These are phyloP conservation scores for Pocillopora damicornis DNA, from an alignment of 64 coral and sea anemone genomes.

Conservation along the genomic window DNA sequence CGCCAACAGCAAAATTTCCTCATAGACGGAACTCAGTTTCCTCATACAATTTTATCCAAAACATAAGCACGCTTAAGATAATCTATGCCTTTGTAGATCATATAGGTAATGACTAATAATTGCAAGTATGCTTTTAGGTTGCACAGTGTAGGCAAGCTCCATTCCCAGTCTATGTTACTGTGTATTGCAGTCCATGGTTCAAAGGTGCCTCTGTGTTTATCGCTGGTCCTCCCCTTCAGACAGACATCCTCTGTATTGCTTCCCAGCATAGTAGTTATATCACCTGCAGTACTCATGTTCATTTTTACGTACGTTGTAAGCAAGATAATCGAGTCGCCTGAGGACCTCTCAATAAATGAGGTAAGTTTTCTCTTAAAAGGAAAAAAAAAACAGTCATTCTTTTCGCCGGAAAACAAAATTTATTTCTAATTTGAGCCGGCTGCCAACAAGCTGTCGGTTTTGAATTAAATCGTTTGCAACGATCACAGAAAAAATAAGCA, in stretches of 20 bases:
- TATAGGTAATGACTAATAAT: neutral
- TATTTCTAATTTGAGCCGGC: too few relatives aligned
- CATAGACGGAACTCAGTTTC: too few relatives aligned
- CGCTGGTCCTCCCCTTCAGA: neutral
- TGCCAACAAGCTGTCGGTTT: too few relatives aligned
- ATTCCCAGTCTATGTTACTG: slow-evolving; percentile 39
- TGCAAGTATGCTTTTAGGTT: slow-evolving; percentile 22
- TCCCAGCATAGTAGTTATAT: slow-evolving; percentile 6
- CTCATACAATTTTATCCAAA: too few relatives aligned
- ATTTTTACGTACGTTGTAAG: slow-evolving; percentile 38
- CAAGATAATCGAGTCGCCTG: slow-evolving; percentile 2
- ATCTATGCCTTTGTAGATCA: neutral
- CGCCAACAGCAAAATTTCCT: too few relatives aligned
- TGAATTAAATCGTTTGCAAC: too few relatives aligned
- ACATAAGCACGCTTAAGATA: too few relatives aligned
- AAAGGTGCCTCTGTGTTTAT: slow-evolving; percentile 39
- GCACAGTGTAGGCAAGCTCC: slow-evolving; percentile 19
- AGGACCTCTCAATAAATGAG: neutral
- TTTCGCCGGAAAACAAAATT: too few relatives aligned
- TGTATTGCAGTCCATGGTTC: slow-evolving; percentile 42
- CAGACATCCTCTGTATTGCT: slow-evolving; percentile 15
- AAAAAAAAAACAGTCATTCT: too few relatives aligned
- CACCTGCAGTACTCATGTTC: slow-evolving; percentile 8
- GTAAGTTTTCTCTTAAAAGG: neutral
- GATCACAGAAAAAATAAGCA: too few relatives aligned